Evolutionary conservation across 2,888 invertebrate species (phyloP), one percentile per base, ranked within the genome.

Genomic region (Nomada lathburiana): DNA sequence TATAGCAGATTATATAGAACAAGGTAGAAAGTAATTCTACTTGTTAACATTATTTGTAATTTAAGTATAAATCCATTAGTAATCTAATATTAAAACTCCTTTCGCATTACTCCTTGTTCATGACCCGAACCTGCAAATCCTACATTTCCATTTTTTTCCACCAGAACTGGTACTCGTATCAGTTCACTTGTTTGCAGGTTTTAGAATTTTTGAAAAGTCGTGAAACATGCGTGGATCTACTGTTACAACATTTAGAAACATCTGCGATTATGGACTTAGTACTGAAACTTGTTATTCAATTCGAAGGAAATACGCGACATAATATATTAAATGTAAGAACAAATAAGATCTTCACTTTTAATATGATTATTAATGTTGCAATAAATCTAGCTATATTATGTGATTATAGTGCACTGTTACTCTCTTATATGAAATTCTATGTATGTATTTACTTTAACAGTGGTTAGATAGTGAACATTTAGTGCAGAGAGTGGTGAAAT

Each of bases 241-340:
- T 99, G 93, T 95, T 98, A 93, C 96, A 97, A 91, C 98, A 99
- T 95, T 96, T 99, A 92, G 97, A 97, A 91, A 98, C 98, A 67
- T 98, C 98, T 36, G 98, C 98, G 90, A 97, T 99, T 92, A 98
- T 98, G 95, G 98, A 99, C 95, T 96, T 98, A 90, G 96, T 98
- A 93, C 95, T 97, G 92, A 97, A 97, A 94, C 96, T 97, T 93
- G 96, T 98, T 94, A 97, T 97, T 86, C 96, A 97, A 90, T 97
- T 98, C 73, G 97, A 97, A 93, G 97, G 96, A 83, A 95, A 97
- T 89, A 95, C 96, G 93, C 95, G 96, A 90, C 95, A 95, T 92
- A 96, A 96, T 94, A 95, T 97, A 91, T 95, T 96, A 90, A 96
- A 95, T 92, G 97, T 97, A 94, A 95, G 95, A 93, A 63, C 1